Evolutionary conservation across 2,888 invertebrate genomes (phyloP), one percentile per base, ranked within the genome.

Genomic region (Alloscopus bannaensis): DNA sequence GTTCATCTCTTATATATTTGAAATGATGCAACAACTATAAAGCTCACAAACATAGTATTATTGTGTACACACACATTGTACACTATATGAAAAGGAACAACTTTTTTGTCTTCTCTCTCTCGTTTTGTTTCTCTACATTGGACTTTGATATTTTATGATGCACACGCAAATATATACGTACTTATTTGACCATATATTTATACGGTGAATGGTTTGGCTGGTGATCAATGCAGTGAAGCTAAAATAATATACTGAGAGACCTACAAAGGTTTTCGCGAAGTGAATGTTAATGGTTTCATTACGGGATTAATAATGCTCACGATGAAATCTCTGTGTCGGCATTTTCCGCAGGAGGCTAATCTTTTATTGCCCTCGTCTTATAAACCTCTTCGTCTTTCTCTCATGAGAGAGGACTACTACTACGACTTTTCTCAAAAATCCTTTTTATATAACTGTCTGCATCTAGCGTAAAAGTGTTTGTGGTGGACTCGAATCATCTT

Each of bases 311-410:
- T 72, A 72, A 72, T 72, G 72, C 72, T 72, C 72, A 72, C 72
- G 72, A 72, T 72, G 72, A 72, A 72, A 72, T 72, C 72, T 72
- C 72, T 72, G 72, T 72, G 72, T 72, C 72, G 72, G 72, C 72
- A 64, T 72, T 72, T 72, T 72, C 72, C 52, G 55, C 72, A 64
- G 72, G 64, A 72, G 72, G 72, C 72, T 72, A 72, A 72, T 72
- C 72, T 50, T 72, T 72, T 72, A 72, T 72, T 62, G 72, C 72
- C n/a, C n/a, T n/a, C n/a, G n/a, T n/a, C n/a, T n/a, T n/a, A n/a
- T n/a, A n/a, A n/a, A n/a, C n/a, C n/a, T n/a, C n/a, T 64, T 57
- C 36, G 40, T 29, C 40, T 52, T 52, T 47, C 47, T 47, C 4
- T n/a, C 4, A 4, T 4, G 47, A 11, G 11, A 47, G 18, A 47